phyloP scores from a whole-genome alignment of 2,888 invertebrate genomes.

The Myopa tessellatipennis region DNA sequence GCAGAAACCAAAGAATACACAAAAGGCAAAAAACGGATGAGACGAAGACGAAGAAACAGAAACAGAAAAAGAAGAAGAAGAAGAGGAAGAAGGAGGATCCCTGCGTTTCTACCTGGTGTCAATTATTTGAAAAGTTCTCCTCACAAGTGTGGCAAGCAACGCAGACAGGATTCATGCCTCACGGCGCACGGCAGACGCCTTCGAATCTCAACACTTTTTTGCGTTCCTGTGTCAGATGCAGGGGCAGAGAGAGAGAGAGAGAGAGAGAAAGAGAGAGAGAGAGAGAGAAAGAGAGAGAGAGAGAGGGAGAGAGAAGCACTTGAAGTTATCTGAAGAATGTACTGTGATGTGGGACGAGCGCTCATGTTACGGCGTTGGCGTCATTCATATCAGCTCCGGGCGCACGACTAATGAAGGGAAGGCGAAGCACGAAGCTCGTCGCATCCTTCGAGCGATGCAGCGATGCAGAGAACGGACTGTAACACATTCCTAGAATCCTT shows the following conservation, averaged over 20 bases:
- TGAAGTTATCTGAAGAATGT: not conserved
- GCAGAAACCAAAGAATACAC: not conserved
- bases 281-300: not conserved
- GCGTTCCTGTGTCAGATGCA: not conserved
- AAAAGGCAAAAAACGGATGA: not conserved
- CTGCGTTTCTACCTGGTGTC: not conserved
- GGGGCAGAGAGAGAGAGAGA: not conserved
- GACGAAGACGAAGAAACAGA: not conserved
- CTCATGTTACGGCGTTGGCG: not conserved
- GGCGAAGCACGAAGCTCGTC: not conserved
- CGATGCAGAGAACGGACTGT: slow-evolving; percentile 6
- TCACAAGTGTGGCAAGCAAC: slow-evolving; percentile 2
- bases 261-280: not conserved
- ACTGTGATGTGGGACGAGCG: not conserved
- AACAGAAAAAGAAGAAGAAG: not conserved
- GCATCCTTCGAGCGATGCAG: not conserved
- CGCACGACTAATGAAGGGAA: not conserved
- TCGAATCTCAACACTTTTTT: slow-evolving; percentile 1
- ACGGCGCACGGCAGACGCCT: not conserved
- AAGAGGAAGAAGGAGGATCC: not conserved
- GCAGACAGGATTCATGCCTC: not conserved
- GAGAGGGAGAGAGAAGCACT: not conserved
- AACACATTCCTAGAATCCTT: not conserved
- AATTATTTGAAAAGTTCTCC: slow-evolving; percentile 9
- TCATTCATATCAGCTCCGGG: slow-evolving; percentile 8